Evolutionary conservation across 2,113 vertebrate genomes (phyloP), one percentile per base, ranked within the genome.

Genomic region (Meleagris gallopavo): DNA sequence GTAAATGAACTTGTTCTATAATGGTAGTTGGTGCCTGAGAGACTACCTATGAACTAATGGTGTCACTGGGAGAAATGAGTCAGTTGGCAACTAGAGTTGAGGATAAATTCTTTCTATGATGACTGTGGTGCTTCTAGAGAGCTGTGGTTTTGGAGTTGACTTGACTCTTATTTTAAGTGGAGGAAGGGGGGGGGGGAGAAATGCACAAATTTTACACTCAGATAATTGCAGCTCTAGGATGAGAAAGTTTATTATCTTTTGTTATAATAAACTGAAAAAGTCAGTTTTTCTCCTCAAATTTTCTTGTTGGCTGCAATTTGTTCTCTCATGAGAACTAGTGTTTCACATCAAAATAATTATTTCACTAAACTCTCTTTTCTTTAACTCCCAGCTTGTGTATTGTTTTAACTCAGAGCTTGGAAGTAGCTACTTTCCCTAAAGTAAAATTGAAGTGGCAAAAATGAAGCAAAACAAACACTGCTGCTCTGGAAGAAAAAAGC

Each of bases 61-160:
- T 91, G 62, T 83, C 74, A 54, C 83, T 67, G 12, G 48, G 36
- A 89, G 74, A 62, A 48, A 69, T 89, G 92, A 96, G 64, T 94
- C 92, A 93, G 45, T 85, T 70, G 66, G 71, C 85, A 91, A 18
- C 48, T 58, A 8, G 25, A 87, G 58, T 57, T 11, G 21, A 24
- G 21, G 62, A 73, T 45, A 55, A 93, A 72, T 61, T 43, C 32
- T 61, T 78, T 84, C 46, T 36, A 22, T 27, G 43, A 67, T 75
- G 60, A 79, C 22, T n/a, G 15, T 45, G 43, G 13, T 85, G 64
- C 18, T 96, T 57, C 52, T 71, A 57, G 81, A 86, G 64, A 52
- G 17, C 19, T 57, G 2, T 14, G 2, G 61, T 16, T 54, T 57
- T 30, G 25, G 30, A 25, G 55, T 57, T 58, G 27, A 40, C 27